phyloP scores from a whole-genome alignment of 2,113 vertebrate genomes.

The Pomatostomus ruficeps region DNA sequence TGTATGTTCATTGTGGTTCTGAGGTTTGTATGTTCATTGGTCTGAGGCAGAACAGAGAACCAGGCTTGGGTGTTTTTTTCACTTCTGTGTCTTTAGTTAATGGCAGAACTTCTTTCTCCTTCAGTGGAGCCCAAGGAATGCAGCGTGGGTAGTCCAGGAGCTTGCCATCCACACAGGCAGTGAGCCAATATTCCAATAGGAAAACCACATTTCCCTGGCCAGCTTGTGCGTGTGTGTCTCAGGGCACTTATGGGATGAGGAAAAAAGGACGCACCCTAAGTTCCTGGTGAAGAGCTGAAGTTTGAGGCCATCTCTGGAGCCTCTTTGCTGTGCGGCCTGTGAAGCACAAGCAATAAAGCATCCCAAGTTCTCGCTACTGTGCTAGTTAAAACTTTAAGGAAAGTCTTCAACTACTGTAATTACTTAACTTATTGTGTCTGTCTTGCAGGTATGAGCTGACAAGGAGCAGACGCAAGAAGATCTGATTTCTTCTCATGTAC shows the following conservation, averaged over 20 bases:
- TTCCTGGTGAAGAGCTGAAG: not conserved
- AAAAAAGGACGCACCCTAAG: not conserved
- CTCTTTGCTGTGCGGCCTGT: not conserved
- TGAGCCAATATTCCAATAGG: not conserved
- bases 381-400: not conserved
- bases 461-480: conserved; percentile 55
- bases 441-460: conserved; percentile 77
- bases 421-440: not conserved
- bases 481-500: conserved; percentile 36
- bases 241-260: not conserved
- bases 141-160: not conserved
- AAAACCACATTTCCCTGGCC: not conserved
- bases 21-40: not conserved
- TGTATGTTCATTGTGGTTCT: not conserved
- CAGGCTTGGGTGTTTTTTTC: not conserved
- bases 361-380: not conserved
- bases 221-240: not conserved
- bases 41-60: not conserved
- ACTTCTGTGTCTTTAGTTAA: not conserved
- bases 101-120: not conserved
- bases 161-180: not conserved
- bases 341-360: not conserved
- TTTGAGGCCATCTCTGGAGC: not conserved
- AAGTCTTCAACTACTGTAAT: not conserved
- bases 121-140: not conserved